These are phyloP conservation scores for Murina feae DNA, from an alignment of 2,113 vertebrate species.

Conservation along the genomic window DNA sequence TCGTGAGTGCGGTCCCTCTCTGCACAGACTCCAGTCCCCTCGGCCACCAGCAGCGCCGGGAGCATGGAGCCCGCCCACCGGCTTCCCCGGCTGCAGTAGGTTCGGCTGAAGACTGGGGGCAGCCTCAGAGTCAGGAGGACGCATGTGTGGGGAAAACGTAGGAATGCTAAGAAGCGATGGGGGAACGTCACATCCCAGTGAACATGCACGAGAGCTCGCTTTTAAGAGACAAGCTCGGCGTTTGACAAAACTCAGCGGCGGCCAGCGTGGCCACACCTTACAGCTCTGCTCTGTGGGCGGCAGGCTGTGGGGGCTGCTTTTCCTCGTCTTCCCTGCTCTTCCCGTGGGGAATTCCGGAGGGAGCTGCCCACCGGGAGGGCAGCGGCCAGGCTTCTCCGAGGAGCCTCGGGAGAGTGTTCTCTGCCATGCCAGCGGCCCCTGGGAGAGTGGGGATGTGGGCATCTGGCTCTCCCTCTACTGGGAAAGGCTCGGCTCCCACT, in stretches of 20 bases:
- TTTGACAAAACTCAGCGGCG: accelerated
- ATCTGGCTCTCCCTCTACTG: accelerated
- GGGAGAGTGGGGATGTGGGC: not conserved
- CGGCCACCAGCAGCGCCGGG: accelerated
- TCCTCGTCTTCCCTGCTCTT: too few relatives aligned
- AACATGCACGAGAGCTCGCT: not conserved
- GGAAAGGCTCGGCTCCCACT: too few relatives aligned
- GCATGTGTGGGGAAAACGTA: accelerated
- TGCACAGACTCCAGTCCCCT: not conserved
- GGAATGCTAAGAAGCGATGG: not conserved
- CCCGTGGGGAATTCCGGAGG: accelerated
- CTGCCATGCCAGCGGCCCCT: accelerated
- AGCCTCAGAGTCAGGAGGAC: not conserved
- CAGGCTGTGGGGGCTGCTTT: accelerated
- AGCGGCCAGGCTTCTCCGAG: not conserved
- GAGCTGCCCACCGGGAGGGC: not conserved
- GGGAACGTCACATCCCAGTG: accelerated
- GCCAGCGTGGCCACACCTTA: accelerated
- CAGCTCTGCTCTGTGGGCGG: accelerated
- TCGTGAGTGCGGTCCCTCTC: accelerated
- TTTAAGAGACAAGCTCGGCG: not conserved
- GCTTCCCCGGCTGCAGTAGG: too few relatives aligned
- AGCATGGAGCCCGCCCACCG: accelerated
- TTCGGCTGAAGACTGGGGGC: accelerated
- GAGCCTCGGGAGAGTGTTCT: accelerated